These are phyloP conservation scores for Limnephilus rhombicus DNA, from an alignment of 2,888 invertebrate genomes.

Conservation along the genomic window DNA sequence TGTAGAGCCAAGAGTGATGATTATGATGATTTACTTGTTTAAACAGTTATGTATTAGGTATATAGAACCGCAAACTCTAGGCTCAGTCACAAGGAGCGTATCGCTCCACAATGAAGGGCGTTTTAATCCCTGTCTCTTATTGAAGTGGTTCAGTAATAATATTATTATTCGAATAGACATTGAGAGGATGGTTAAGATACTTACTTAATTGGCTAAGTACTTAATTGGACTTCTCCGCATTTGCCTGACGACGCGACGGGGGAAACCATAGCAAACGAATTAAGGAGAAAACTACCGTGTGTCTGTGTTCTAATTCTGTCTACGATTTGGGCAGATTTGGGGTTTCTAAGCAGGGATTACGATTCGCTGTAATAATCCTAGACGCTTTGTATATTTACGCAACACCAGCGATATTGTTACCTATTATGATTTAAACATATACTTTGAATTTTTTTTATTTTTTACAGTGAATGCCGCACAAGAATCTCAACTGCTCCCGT, in stretches of 20 bases:
- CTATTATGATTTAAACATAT: too few species aligned
- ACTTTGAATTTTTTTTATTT: too few species aligned
- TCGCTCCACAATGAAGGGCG: background rate
- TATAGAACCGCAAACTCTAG: too few species aligned
- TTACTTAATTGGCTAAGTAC: background rate
- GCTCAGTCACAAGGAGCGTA: background rate
- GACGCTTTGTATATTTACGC: background rate
- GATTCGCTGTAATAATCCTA: background rate
- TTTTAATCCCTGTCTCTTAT: background rate
- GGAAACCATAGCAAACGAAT: background rate
- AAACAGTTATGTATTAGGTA: too few species aligned
- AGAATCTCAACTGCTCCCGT: too few species aligned
- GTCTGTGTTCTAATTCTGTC: background rate
- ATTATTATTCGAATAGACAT: background rate
- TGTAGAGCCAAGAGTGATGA: too few species aligned
- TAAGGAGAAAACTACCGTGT: background rate
- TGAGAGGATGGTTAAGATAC: background rate
- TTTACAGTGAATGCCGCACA: too few species aligned
- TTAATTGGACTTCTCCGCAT: slow-evolving; percentile 1
- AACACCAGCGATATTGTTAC: background rate
- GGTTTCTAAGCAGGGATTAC: background rate
- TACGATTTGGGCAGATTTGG: background rate
- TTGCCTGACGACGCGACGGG: background rate
- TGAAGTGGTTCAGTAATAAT: background rate
- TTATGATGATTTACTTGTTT: too few species aligned